Percentiles rank a stretch among this genome's conserved stretches.
phyloP scores from a whole-genome alignment of 2,888 invertebrate species.

The Drosophila nigricruria region DNA sequence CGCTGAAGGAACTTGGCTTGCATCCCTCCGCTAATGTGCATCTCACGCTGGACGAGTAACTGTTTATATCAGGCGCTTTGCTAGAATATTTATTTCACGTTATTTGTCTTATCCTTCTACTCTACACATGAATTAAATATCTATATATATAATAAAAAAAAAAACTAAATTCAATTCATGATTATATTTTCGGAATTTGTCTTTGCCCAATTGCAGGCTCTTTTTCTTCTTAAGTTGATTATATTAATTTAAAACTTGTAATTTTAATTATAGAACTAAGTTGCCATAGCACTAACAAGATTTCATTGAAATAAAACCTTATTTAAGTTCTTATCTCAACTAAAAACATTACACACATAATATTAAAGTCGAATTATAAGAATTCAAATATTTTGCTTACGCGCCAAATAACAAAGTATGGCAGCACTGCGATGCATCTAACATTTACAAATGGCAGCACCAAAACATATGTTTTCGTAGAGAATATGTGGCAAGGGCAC shows the following conservation, averaged over 20 bases:
- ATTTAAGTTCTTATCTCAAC: too few relatives aligned
- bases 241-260: background rate
- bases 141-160: slow-evolving; percentile 44
- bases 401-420: background rate
- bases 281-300: background rate
- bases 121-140: slow-evolving; percentile 45
- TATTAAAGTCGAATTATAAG: background rate
- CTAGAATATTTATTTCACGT: slow-evolving; percentile 49
- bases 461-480: slow-evolving; percentile 24
- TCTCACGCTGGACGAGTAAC: slow-evolving; percentile 83
- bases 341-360: background rate
- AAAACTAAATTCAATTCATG: slow-evolving; percentile 29
- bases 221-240: background rate
- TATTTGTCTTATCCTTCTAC: slow-evolving; percentile 26
- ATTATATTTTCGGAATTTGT: too few relatives aligned
- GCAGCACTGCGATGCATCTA: background rate
- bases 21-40: slow-evolving; percentile 85
- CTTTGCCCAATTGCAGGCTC: background rate
- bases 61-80: slow-evolving; percentile 13
- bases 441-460: slow-evolving; percentile 29
- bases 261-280: background rate
- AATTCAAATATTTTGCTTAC: slow-evolving; percentile 15
- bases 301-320: background rate
- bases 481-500: slow-evolving; percentile 30
- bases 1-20: slow-evolving; percentile 82